Conservation (phyloP, 2,888 invertebrate species). For the Lordiphosa fenestrarum region DNA sequence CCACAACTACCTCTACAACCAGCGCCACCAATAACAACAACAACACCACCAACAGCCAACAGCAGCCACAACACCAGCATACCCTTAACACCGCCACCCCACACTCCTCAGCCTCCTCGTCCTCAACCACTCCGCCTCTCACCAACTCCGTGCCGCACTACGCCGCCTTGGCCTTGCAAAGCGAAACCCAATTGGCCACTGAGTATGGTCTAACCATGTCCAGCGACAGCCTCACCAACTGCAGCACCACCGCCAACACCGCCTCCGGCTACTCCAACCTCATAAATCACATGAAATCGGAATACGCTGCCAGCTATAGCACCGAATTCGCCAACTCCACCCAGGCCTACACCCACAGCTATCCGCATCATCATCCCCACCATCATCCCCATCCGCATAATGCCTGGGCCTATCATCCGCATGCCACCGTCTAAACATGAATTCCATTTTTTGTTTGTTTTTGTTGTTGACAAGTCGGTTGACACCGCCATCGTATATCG, state of each 20-base stretch:
- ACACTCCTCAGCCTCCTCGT: conserved; percentile 6
- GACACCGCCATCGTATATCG: conserved; percentile 26
- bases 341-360: conserved; percentile 52
- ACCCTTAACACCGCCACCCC: conserved; percentile 4
- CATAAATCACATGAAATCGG: conserved; percentile 71
- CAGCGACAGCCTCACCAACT: conserved; percentile 27
- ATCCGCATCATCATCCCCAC: conserved; percentile 40
- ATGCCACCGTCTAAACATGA: conserved; percentile 61
- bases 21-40: conserved; percentile 40
- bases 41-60: conserved; percentile 26
- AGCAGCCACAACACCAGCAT: conserved; percentile 35
- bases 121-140: conserved; percentile 46
- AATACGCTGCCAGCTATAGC: conserved; percentile 67
- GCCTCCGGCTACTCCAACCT: conserved; percentile 49
- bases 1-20: conserved; percentile 48
- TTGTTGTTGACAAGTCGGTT: conserved; percentile 38
- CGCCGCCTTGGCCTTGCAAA: conserved; percentile 75
- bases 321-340: conserved; percentile 56
- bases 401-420: conserved; percentile 76
- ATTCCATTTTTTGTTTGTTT: conserved; percentile 19
- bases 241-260: conserved; percentile 18
- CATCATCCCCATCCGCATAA: conserved; percentile 46
- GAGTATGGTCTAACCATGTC: conserved; percentile 76
- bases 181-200: conserved; percentile 72
- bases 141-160: conserved; percentile 44